phyloP scores from a whole-genome alignment of 2,113 vertebrate genomes.

The Herpailurus yagouaroundi region DNA sequence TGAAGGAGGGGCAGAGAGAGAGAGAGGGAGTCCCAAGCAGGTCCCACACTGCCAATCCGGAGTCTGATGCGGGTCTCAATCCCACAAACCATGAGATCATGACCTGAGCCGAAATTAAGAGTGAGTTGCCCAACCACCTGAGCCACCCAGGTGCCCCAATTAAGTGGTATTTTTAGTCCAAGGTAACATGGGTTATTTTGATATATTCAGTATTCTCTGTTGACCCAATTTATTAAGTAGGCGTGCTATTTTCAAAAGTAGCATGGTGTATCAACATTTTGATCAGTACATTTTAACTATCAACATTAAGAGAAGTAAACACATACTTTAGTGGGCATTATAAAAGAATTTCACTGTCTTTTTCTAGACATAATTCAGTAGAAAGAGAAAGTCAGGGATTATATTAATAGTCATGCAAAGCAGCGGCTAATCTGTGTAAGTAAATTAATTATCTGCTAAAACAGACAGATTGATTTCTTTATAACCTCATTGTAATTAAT shows the following conservation, averaged over 20 bases:
- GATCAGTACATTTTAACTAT: conserved; percentile 70
- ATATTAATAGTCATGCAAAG: conserved; percentile 64
- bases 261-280: conserved; percentile 55
- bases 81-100: too few species aligned
- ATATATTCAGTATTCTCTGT: conserved; percentile 59
- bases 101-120: too few species aligned
- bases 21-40: too few species aligned
- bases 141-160: too few species aligned
- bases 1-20: too few species aligned
- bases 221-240: conserved; percentile 76
- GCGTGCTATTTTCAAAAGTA: conserved; percentile 69
- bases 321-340: conserved; percentile 76
- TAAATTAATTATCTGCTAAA: conserved; percentile 77
- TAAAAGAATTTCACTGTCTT: conserved; percentile 73
- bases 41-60: too few species aligned
- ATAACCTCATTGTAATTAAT: conserved; percentile 81
- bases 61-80: too few species aligned
- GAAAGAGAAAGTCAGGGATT: conserved; percentile 71
- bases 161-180: conserved; percentile 63
- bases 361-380: conserved; percentile 69
- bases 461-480: conserved; percentile 78
- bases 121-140: too few species aligned
- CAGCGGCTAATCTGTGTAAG: conserved; percentile 68
- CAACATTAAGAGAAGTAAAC: conserved; percentile 47
- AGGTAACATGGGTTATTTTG: conserved; percentile 72